phyloP scores from a whole-genome alignment of 1,140 invertebrate species.

The Vanessa atalanta region DNA sequence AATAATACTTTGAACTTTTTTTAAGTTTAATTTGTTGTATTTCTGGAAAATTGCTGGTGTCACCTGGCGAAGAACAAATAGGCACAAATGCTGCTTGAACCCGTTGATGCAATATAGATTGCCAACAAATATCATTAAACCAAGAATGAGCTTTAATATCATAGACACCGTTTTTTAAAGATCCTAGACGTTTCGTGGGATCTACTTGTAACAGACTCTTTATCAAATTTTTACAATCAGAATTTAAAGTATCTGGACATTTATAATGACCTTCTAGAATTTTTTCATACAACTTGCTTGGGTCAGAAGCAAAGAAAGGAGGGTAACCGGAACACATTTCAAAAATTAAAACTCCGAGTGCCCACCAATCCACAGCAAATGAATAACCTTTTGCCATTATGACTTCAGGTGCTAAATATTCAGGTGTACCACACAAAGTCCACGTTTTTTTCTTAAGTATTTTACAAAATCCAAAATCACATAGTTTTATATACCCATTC shows the following conservation, averaged over 20 bases:
- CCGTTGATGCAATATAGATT: constrained; percentile 90
- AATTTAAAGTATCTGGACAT: constrained; percentile 84
- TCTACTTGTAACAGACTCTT: constrained; percentile 92
- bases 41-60: constrained; percentile 91
- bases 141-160: constrained; percentile 86
- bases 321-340: constrained; percentile 91
- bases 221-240: constrained; percentile 92
- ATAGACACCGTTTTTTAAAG: constrained; percentile 88
- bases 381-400: constrained; percentile 97
- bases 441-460: constrained; percentile 92
- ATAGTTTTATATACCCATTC: constrained; percentile 91
- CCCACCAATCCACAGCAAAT: constrained; percentile 98
- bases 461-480: constrained; percentile 98
- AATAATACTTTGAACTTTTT: constrained; percentile 65
- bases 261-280: constrained; percentile 89
- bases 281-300: constrained; percentile 95
- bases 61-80: constrained; percentile 84
- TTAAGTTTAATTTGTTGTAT: constrained; percentile 77
- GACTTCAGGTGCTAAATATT: constrained; percentile 97
- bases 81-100: constrained; percentile 90
- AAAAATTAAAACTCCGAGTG: constrained; percentile 92
- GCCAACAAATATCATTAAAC: constrained; percentile 92
- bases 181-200: constrained; percentile 92
- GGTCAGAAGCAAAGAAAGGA: constrained; percentile 91
- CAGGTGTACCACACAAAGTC: constrained; percentile 97